These are phyloP conservation scores for Bryconaethiops microstoma DNA, from an alignment of 2,797 vertebrate genomes.

Conservation along the genomic window DNA sequence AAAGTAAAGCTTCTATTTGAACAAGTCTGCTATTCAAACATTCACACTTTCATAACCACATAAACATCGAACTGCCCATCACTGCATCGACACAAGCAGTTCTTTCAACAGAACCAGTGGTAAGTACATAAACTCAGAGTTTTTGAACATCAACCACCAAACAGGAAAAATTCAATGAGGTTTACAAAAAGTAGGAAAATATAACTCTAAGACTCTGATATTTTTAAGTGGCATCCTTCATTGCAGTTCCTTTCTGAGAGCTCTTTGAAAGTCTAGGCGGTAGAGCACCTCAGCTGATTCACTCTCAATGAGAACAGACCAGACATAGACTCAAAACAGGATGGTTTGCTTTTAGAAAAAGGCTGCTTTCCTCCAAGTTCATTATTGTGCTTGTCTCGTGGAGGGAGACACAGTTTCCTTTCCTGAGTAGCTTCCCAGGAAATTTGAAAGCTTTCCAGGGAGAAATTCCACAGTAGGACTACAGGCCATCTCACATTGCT, in stretches of 20 bases:
- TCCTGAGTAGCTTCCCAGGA: slow-evolving; percentile 54
- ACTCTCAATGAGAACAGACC: slow-evolving; percentile 23
- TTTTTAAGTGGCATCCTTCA: slow-evolving; percentile 65
- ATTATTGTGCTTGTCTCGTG: slow-evolving; percentile 66
- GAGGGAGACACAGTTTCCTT: slow-evolving; percentile 47
- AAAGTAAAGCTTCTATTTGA: slow-evolving; percentile 76
- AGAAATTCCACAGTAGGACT: slow-evolving; percentile 52
- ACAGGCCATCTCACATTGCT: slow-evolving; percentile 38
- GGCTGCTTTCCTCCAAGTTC: slow-evolving; percentile 48
- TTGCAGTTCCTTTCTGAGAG: slow-evolving; percentile 49
- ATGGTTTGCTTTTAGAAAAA: slow-evolving; percentile 50
- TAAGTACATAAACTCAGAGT: slow-evolving; percentile 75
- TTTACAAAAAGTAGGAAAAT: slow-evolving; percentile 56
- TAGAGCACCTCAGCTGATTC: slow-evolving; percentile 46
- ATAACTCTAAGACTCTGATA: slow-evolving; percentile 49
- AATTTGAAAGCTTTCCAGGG: slow-evolving; percentile 49
- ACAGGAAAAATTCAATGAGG: slow-evolving; percentile 69
- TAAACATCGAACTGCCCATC: slow-evolving; percentile 70
- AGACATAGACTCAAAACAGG: slow-evolving; percentile 41
- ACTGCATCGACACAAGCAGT: slow-evolving; percentile 83
- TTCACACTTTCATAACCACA: slow-evolving; percentile 43
- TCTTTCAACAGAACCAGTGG: slow-evolving; percentile 96
- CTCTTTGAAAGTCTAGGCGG: slow-evolving; percentile 59
- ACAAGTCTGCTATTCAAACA: slow-evolving; percentile 73
- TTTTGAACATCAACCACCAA: slow-evolving; percentile 75